Evolutionary conservation across 2,113 vertebrate species (phyloP).

Genomic region (Laticauda laticaudata): DNA sequence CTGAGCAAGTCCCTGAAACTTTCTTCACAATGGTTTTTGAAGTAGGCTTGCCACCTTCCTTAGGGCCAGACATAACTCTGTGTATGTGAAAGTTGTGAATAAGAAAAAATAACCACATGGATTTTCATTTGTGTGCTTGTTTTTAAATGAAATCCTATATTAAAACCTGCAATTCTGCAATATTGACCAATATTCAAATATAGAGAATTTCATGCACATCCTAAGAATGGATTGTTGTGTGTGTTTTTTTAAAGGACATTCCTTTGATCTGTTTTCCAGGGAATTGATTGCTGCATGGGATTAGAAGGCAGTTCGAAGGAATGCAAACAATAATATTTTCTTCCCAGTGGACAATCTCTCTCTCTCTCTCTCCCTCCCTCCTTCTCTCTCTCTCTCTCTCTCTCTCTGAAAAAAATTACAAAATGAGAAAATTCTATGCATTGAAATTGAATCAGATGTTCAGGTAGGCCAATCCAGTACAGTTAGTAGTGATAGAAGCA

Average conservation of each 20-base stretch:
- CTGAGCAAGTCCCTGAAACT: not conserved
- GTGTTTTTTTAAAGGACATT: slow-evolving; percentile 12
- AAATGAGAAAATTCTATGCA: slow-evolving; percentile 71
- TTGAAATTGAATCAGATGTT: slow-evolving; percentile 74
- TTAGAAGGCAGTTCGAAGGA: slow-evolving; percentile 82
- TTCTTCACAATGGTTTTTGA: not conserved
- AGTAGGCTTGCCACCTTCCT: not conserved
- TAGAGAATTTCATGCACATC: not conserved
- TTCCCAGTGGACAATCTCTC: slow-evolving; percentile 79
- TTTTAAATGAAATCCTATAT: not conserved
- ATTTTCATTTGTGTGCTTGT: not conserved
- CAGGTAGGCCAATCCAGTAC: slow-evolving; percentile 58
- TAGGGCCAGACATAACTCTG: not conserved
- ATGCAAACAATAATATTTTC: slow-evolving; percentile 81
- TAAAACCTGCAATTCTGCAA: not conserved
- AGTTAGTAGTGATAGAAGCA: slow-evolving; percentile 45
- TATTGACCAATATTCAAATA: not conserved
- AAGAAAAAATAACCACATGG: not conserved
- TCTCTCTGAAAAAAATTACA: slow-evolving; percentile 73
- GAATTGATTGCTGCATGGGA: slow-evolving; percentile 79
- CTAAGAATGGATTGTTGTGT: not conserved
- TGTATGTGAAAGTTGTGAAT: not conserved
- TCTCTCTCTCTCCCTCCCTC: slow-evolving; percentile 29
- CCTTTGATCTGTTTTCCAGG: slow-evolving; percentile 60
- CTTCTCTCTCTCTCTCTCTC: slow-evolving; percentile 55